Evolutionary conservation across 1,140 invertebrate genomes (phyloP), one percentile per base, ranked within the genome.

Genomic region (Ceratosolen fusciceps): DNA sequence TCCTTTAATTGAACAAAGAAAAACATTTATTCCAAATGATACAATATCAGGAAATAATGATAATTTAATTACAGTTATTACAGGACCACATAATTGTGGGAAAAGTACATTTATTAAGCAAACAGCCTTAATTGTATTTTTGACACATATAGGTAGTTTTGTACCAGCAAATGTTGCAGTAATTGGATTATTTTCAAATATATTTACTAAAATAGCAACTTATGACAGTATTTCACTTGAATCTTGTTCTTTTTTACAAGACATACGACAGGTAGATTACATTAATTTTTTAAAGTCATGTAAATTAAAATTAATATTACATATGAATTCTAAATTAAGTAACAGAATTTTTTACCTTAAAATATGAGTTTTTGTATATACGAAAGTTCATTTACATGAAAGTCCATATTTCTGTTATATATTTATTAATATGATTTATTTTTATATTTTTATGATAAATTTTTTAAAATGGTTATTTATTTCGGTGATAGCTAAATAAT

Each of bases 131-230:
- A 73, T 79, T 54, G 34, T 79, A 3, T 79, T 60, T 31, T 54
- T 79, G 77, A 49, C 77, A 29, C 77, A 79, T 24, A 74, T 79
- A 5, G 77, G 77, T 24, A 79, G 77, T 47, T 79, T 39, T 68
- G 71, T 79, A 26, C 71, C 77, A 24, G 77, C 71, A n/a, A 29
- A 74, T 1, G 8, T 26, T 54, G 70, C 77, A 26, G 29, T 54
- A 0, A 74, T 79, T 49, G 71, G 77, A 31, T 10, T 74, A 24
- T 3, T 79, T 56, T 67, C 70, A 10, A 26, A 67, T 0, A 73
- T 79, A 54, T 74, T 31, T 26, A 67, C 43, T 31, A 67, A 56
- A 39, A 67, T 79, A 16, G 24, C 7, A 49, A 54, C 12, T 26
- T 60, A n/a, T 43, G 58, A 73, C 39, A 79, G 77, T 56, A 14